Percentiles rank a stretch among this genome's conserved stretches.
Evolutionary conservation across 2,888 invertebrate genomes (phyloP).

Genomic region (Troglohyphantes excavatus): DNA sequence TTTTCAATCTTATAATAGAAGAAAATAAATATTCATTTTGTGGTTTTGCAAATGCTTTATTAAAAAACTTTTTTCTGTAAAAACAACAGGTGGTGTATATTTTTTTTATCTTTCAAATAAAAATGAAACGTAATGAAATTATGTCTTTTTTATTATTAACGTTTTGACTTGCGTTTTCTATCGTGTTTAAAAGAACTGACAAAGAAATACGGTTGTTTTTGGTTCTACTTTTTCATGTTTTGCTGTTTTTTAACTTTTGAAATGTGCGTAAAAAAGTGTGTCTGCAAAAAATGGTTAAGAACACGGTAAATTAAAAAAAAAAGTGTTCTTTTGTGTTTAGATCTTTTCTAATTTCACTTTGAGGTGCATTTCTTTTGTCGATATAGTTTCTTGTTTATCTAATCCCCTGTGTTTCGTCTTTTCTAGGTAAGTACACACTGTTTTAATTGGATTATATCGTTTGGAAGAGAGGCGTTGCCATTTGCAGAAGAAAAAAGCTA

Average conservation of each 20-base stretch:
- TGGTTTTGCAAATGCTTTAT: not conserved
- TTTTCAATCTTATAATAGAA: not conserved
- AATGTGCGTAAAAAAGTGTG: not conserved
- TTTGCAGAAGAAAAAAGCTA: not conserved
- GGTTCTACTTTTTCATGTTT: not conserved
- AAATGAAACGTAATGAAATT: not conserved
- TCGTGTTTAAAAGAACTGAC: not conserved
- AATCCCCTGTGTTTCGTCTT: constrained; percentile 44
- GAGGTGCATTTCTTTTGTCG: constrained; percentile 26
- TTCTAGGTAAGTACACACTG: constrained; percentile 60
- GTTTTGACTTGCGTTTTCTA: not conserved
- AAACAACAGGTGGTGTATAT: not conserved
- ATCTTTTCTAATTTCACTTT: constrained; percentile 33
- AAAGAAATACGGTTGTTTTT: not conserved
- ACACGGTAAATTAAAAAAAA: not conserved
- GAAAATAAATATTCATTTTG: too few species aligned
- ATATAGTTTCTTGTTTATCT: constrained; percentile 47
- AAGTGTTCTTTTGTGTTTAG: constrained; percentile 27
- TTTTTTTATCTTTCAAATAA: not conserved
- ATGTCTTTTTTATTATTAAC: not conserved
- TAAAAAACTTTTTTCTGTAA: not conserved
- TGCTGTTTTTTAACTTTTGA: not conserved
- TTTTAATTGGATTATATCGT: constrained; percentile 69
- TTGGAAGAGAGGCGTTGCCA: constrained; percentile 30
- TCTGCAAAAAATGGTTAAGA: not conserved